Evolutionary conservation across 2,797 vertebrate genomes (phyloP).

Genomic region (Bradypodion ventrale): DNA sequence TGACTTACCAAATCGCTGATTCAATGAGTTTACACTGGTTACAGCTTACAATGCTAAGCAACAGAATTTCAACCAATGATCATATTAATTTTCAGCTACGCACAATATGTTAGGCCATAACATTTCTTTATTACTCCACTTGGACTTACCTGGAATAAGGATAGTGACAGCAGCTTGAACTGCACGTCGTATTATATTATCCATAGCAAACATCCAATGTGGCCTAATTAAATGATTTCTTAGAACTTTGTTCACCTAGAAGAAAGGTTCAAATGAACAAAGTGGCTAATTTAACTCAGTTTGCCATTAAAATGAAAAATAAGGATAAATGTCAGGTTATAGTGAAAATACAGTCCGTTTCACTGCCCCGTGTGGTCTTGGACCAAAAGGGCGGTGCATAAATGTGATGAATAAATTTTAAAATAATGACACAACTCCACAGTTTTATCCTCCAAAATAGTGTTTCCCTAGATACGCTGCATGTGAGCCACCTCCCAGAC

Average conservation of each 20-base stretch:
- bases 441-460: no score
- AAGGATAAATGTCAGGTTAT: background rate
- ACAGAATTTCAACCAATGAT: no score
- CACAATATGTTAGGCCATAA: background rate
- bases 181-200: slow-evolving; percentile 91
- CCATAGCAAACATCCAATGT: slow-evolving; percentile 98
- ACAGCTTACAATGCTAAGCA: no score
- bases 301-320: background rate
- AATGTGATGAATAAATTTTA: no score
- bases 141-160: slow-evolving; percentile 87
- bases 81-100: background rate
- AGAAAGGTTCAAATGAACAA: slow-evolving; percentile 44
- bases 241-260: slow-evolving; percentile 91
- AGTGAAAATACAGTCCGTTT: background rate
- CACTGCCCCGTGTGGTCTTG: no score
- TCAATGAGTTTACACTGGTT: no score
- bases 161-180: slow-evolving; percentile 94
- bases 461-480: no score
- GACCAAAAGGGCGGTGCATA: no score
- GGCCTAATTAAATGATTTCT: slow-evolving; percentile 92
- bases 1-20: no score
- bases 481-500: no score
- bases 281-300: background rate
- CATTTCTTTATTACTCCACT: background rate
- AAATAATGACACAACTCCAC: no score